These are phyloP conservation scores for Odocoileus hemionus DNA, from an alignment of 2,113 vertebrate genomes.

Conservation along the genomic window DNA sequence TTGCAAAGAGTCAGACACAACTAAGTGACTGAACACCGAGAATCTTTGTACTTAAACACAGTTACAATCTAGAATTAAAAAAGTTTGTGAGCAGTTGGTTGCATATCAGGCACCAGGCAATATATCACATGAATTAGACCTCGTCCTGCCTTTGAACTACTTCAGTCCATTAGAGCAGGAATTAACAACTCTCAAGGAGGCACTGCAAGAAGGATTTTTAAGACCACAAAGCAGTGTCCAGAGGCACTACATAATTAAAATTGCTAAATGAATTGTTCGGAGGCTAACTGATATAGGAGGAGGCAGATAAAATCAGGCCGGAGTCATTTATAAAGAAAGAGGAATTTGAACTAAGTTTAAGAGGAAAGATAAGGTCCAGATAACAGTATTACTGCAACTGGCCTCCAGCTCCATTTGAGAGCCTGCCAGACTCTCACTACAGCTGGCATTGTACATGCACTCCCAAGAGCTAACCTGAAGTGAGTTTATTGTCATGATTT, in stretches of 20 bases:
- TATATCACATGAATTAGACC: no score
- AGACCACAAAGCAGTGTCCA: neutral
- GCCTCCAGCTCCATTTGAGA: neutral
- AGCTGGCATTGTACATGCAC: accelerated
- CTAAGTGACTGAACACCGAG: neutral
- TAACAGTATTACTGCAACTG: neutral
- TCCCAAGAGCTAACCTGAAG: neutral
- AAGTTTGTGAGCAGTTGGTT: neutral
- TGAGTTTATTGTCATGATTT: neutral
- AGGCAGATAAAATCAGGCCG: neutral
- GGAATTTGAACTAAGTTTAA: constrained; percentile 42
- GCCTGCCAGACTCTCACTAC: neutral
- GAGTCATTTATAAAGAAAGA: constrained; percentile 38
- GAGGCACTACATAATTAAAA: constrained; percentile 1
- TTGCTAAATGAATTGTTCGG: constrained; percentile 9
- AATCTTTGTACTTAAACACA: neutral
- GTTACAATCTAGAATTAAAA: neutral
- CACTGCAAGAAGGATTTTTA: neutral
- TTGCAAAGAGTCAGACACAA: neutral
- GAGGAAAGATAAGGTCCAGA: constrained; percentile 18
- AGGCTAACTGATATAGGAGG: neutral
- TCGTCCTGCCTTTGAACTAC: neutral
- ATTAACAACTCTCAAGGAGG: neutral
- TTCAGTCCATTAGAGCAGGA: neutral
- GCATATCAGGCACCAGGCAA: neutral